Conservation (phyloP, 1,140 invertebrate species). For the Proctacanthus coquilletti region DNA sequence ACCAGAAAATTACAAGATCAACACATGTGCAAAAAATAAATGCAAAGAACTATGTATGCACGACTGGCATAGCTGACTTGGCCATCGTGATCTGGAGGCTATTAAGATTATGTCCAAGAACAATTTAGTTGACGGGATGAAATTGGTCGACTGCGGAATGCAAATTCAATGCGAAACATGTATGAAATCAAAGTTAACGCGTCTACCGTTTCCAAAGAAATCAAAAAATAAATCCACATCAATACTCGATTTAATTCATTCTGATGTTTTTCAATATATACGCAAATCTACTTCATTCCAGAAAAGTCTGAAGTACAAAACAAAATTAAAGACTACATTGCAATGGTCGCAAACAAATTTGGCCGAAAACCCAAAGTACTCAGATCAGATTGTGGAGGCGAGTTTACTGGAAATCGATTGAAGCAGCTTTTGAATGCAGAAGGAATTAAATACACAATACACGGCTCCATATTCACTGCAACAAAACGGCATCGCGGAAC, state of each 20-base stretch:
- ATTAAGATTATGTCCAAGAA: background rate
- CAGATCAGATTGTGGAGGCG: slow-evolving; percentile 15
- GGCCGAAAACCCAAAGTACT: slow-evolving; percentile 11
- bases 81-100: slow-evolving; percentile 5
- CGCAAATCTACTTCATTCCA: too few relatives aligned
- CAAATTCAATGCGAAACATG: slow-evolving; percentile 14
- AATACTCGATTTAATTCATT: slow-evolving; percentile 21
- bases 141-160: slow-evolving; percentile 17
- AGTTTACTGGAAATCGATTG: slow-evolving; percentile 11
- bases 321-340: too few relatives aligned
- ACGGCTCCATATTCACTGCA: slow-evolving; percentile 18
- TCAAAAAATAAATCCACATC: slow-evolving; percentile 24
- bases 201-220: slow-evolving; percentile 39
- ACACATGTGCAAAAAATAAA: too few relatives aligned
- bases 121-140: slow-evolving; percentile 22
- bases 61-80: slow-evolving; percentile 1
- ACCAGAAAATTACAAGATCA: too few relatives aligned
- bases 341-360: slow-evolving; percentile 12
- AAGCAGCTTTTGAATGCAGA: slow-evolving; percentile 7
- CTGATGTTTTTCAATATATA: too few relatives aligned
- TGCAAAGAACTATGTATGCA: slow-evolving; percentile 6
- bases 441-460: slow-evolving; percentile 13
- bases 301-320: too few relatives aligned
- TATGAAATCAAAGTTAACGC: slow-evolving; percentile 9
- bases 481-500: slow-evolving; percentile 21